phyloP scores from a whole-genome alignment of 2,113 vertebrate genomes.

The Chroicocephalus ridibundus region DNA sequence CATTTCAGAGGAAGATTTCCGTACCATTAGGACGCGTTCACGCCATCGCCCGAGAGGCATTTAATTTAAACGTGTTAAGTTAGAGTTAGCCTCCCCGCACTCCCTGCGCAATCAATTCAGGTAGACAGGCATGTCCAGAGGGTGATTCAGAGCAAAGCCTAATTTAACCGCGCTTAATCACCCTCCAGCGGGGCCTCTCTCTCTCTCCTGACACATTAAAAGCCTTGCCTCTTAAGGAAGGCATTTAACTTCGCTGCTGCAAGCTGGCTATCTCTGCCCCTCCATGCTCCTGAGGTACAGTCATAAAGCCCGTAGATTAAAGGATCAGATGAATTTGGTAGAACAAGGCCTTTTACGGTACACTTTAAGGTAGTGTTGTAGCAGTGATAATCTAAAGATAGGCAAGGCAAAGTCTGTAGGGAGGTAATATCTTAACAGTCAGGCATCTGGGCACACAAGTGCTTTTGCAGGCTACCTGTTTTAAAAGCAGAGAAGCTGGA shows the following conservation, averaged over 20 bases:
- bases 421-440: background rate
- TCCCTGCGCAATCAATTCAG: conserved; percentile 9
- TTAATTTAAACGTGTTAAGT: background rate
- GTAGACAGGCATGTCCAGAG: conserved; percentile 26
- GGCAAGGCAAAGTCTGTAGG: background rate
- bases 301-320: background rate
- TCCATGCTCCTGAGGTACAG: background rate
- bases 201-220: conserved; percentile 36
- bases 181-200: background rate
- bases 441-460: background rate
- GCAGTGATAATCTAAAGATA: background rate
- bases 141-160: conserved; percentile 12
- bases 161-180: conserved; percentile 22
- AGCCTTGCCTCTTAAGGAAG: conserved; percentile 18
- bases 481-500: background rate
- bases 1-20: background rate
- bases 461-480: background rate
- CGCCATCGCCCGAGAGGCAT: background rate
- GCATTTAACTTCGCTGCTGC: background rate
- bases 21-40: background rate
- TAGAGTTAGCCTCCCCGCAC: background rate
- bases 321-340: background rate
- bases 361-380: background rate
- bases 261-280: background rate
- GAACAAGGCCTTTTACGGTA: background rate